Conservation (phyloP, 1,140 invertebrate genomes). For the Hylyphantes graminicola region DNA sequence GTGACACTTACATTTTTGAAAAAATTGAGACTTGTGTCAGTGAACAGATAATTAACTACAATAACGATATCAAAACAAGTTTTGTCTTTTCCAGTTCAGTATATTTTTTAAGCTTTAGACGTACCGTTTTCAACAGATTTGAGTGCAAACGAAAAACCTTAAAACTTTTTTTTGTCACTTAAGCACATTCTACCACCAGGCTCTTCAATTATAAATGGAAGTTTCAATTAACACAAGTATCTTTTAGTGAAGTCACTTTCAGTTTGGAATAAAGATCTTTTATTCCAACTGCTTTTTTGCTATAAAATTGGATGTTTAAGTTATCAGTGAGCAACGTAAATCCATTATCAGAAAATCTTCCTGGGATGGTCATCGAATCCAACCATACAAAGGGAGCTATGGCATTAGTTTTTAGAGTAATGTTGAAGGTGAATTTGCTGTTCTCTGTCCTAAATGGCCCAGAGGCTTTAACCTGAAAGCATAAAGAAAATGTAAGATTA, state of each 20-base stretch:
- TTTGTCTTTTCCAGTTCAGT: too few relatives aligned
- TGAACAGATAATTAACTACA: too few relatives aligned
- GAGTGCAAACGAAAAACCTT: too few relatives aligned
- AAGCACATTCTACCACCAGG: too few relatives aligned
- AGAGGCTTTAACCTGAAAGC: not conserved
- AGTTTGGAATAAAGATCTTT: slow-evolving; percentile 62
- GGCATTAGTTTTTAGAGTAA: slow-evolving; percentile 69
- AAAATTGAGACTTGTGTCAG: too few relatives aligned
- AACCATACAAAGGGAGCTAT: slow-evolving; percentile 77
- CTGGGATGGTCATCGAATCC: slow-evolving; percentile 69
- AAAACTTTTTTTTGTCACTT: too few relatives aligned
- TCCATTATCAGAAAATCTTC: slow-evolving; percentile 77
- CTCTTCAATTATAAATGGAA: too few relatives aligned
- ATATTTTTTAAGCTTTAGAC: too few relatives aligned
- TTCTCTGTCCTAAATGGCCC: slow-evolving; percentile 7
- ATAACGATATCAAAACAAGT: too few relatives aligned
- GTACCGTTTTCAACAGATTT: too few relatives aligned
- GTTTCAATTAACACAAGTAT: slow-evolving; percentile 59
- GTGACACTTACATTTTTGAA: too few relatives aligned
- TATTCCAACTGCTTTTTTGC: slow-evolving; percentile 63
- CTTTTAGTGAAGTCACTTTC: slow-evolving; percentile 65
- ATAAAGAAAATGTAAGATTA: not conserved
- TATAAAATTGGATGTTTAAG: slow-evolving; percentile 65
- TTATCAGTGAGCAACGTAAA: slow-evolving; percentile 69
- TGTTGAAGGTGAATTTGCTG: slow-evolving; percentile 22